Evolutionary conservation across 2,797 vertebrate genomes (phyloP).

Genomic region (Gymnodraco acuticeps): DNA sequence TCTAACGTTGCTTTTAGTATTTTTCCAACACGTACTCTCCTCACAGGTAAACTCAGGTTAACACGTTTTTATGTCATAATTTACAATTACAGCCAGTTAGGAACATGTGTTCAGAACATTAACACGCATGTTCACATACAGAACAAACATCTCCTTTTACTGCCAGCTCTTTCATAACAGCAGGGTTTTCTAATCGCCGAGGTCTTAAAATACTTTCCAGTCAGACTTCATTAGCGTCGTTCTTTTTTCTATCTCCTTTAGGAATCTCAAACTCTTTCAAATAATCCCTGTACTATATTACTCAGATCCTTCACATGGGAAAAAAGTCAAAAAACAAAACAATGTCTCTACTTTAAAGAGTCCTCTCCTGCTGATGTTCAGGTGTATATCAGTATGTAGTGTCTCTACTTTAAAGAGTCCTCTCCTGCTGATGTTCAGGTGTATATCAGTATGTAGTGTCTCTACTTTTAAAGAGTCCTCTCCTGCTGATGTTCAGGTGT

Average conservation of each 20-base stretch:
- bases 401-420: too few species aligned
- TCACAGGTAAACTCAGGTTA: background rate
- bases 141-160: slow-evolving; percentile 27
- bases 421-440: too few species aligned
- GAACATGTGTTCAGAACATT: slow-evolving; percentile 14
- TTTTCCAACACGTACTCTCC: background rate
- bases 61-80: background rate
- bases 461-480: too few species aligned
- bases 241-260: too few species aligned
- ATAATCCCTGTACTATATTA: background rate
- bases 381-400: too few species aligned
- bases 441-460: too few species aligned
- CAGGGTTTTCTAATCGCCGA: slow-evolving; percentile 59
- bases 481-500: too few species aligned
- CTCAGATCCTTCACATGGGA: too few species aligned
- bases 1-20: background rate
- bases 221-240: slow-evolving; percentile 52
- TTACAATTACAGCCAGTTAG: slow-evolving; percentile 1
- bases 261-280: background rate
- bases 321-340: too few species aligned
- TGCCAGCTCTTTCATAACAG: slow-evolving; percentile 47
- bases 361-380: too few species aligned
- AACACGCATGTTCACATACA: slow-evolving; percentile 9
- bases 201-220: slow-evolving; percentile 68
- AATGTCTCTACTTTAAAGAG: too few species aligned